Base-by-base conservation (phyloP, 2,888 invertebrate species). In the Campoplex nolae region DNA sequence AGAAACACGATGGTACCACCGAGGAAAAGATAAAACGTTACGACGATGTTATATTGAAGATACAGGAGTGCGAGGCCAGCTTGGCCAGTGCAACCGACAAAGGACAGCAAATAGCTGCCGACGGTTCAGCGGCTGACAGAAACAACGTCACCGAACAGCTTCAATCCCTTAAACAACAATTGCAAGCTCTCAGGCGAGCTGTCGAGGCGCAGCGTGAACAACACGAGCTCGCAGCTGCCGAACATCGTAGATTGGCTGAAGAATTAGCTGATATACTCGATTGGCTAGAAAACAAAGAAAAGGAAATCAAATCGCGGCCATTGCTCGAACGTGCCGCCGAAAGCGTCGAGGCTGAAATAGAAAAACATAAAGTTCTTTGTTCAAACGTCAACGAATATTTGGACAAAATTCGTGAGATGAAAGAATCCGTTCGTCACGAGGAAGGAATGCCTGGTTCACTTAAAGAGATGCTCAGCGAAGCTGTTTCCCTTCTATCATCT, bases 101-200 rank as follows among this genome's bases (percentile, higher is more conserved):
- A 93, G 99, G 98, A 0, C 98, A 98, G 92, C 98, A 98, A 94
- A 98, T 99, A 51, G 98, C 98, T 0, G 97, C 97, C 0, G 98
- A 99, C 95, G 98, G 98, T 65, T 97, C 98, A 3, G 97, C 97
- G 0, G 97, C 97, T 28, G 98, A 98, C 91, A 96, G 97, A 90
- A 98, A 98, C 91, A 97, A 97, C 89, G 97, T 99, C 8, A 98
- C 98, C 2, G 98, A 98, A 92, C 97, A 98, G 90, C 93, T 99
- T 35, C 98, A 98, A 91, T 97, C 97, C 0, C 93, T 99, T 32
- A 98, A 98, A 94, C 98, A 98, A 92, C 97, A 98, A 89, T 95
- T 98, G 23, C 96, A 97, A 79, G 96, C 96, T 83, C 95, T 99
- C 4, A 96, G 98, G 92, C 96, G 98, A 92, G 95, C 97, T 1